Conservation (phyloP, 2,113 vertebrate genomes). For the Leptocoma aspasia region DNA sequence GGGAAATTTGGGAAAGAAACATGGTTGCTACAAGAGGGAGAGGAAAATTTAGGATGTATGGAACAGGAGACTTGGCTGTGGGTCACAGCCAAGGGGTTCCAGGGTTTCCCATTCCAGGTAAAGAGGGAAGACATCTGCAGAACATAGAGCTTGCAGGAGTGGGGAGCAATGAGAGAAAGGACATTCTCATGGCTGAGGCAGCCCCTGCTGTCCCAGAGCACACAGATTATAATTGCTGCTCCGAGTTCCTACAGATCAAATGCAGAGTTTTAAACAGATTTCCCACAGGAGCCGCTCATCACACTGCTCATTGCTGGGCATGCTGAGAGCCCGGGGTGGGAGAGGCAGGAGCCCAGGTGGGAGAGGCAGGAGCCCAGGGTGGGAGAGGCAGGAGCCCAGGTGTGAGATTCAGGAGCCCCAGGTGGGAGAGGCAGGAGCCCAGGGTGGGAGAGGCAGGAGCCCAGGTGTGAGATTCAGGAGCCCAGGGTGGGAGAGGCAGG, state of each 20-base stretch:
- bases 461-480: neutral
- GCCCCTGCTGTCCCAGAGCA: neutral
- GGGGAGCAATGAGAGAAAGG: neutral
- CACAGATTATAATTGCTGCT: neutral
- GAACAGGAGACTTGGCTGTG: neutral
- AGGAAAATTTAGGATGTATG: neutral
- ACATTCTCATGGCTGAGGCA: neutral
- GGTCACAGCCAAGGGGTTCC: neutral
- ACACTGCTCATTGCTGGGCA: neutral
- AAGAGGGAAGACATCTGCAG: no score
- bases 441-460: no score
- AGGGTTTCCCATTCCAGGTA: no score
- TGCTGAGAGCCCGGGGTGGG: neutral
- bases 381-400: no score
- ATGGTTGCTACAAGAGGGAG: neutral
- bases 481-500: no score
- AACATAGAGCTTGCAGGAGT: neutral
- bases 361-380: no score
- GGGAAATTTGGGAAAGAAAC: neutral
- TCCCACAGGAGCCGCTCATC: neutral
- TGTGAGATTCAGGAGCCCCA: neutral
- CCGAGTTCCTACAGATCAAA: neutral
- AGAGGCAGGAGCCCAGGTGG: neutral
- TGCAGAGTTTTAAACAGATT: neutral
- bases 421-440: no score